A percentile compares a stretch with the other conserved stretches of the same genome.
These are phyloP conservation scores for Hydrozoanthus gracilis DNA, from an alignment of 92 coral and sea anemone genomes.

Conservation along the genomic window DNA sequence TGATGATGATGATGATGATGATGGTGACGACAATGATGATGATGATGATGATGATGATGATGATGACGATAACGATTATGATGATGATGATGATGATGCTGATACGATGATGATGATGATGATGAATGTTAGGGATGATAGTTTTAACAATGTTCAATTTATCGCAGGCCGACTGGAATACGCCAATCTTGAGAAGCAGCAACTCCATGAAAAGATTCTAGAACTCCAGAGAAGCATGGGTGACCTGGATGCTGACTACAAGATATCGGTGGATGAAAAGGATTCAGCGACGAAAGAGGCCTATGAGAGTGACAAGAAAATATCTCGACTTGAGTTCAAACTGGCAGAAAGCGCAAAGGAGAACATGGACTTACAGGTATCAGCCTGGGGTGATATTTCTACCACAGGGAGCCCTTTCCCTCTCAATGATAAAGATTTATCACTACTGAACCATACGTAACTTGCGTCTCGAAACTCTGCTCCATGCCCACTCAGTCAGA, in stretches of 20 bases:
- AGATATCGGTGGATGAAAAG: conserved; percentile 69
- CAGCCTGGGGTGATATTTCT: neutral
- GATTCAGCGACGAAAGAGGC: conserved; percentile 71
- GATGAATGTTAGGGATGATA: neutral
- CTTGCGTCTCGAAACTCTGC: no score
- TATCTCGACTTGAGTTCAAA: conserved; percentile 77
- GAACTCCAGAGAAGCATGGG: conserved; percentile 62
- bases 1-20: no score
- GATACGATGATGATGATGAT: no score
- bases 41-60: no score
- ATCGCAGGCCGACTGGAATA: conserved; percentile 63
- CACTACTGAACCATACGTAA: no score
- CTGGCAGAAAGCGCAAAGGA: conserved; percentile 75
- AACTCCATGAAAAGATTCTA: conserved; percentile 59
- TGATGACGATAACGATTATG: no score
- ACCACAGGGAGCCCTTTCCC: no score
- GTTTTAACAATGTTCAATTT: neutral
- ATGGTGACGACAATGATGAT: no score
- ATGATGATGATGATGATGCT: no score
- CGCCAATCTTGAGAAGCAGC: conserved; percentile 63
- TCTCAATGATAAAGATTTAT: no score
- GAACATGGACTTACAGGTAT: conserved; percentile 61
- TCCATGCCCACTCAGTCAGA: no score
- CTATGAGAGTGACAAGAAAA: conserved; percentile 56
- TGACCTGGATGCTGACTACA: conserved; percentile 83